Percentiles rank a stretch among this genome's conserved stretches.
Evolutionary conservation across 1,140 invertebrate genomes (phyloP).

Genomic region (Meteorus sp.): DNA sequence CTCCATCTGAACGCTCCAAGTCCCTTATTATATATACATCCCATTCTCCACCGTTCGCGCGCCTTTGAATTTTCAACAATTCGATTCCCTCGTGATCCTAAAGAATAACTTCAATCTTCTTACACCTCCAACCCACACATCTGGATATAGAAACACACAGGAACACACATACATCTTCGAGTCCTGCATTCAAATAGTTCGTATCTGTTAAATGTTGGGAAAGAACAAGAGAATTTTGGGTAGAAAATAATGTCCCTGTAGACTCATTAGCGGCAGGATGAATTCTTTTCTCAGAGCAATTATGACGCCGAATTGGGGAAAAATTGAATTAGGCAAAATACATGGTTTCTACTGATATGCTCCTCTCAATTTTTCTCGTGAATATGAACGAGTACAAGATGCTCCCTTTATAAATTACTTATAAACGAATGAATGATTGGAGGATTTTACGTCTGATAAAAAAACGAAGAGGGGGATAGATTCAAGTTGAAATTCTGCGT

Average conservation of each 20-base stretch:
- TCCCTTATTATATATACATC: too few species aligned
- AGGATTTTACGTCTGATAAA: neutral
- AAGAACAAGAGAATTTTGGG: too few species aligned
- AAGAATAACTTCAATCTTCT: neutral
- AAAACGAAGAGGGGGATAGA: neutral
- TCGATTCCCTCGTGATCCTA: neutral
- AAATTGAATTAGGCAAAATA: neutral
- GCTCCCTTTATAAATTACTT: slow-evolving; percentile 4
- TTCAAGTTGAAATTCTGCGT: neutral
- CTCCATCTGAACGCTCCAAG: neutral
- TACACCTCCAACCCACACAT: neutral
- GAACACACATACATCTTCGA: too few species aligned
- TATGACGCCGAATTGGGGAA: neutral
- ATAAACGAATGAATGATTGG: neutral
- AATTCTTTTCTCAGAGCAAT: too few species aligned
- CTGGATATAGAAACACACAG: too few species aligned
- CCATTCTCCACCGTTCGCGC: too few species aligned
- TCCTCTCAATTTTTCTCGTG: too few species aligned
- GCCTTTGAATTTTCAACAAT: too few species aligned
- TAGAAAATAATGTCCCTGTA: neutral
- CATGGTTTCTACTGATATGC: neutral
- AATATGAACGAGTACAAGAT: neutral
- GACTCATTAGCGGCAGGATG: slow-evolving; percentile 6
- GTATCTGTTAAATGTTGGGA: too few species aligned
- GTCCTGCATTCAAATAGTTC: too few species aligned